Conservation (phyloP, 2,797 vertebrate genomes). For the Pseudochirops cupreus region DNA sequence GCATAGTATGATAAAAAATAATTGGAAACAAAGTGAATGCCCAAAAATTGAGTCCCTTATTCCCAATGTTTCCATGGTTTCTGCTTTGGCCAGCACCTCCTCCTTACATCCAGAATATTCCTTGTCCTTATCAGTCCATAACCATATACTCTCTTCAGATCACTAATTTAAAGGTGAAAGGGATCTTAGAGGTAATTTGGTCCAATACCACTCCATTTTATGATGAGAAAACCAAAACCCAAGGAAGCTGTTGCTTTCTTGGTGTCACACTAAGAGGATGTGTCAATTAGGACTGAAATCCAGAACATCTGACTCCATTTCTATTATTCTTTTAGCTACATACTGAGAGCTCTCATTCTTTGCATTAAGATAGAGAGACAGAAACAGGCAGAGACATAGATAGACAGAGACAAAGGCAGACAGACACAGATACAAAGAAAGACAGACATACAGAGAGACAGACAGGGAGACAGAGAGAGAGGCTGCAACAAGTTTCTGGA, state of each 20-base stretch:
- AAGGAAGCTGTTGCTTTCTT: background rate
- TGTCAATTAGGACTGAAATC: background rate
- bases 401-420: background rate
- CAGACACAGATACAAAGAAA: background rate
- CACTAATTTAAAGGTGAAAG: background rate
- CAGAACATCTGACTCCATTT: background rate
- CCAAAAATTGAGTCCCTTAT: background rate
- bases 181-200: background rate
- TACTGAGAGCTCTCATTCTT: background rate
- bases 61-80: background rate
- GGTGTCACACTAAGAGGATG: background rate
- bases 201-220: background rate
- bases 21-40: background rate
- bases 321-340: background rate
- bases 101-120: background rate
- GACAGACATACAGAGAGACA: background rate
- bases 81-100: background rate
- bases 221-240: background rate
- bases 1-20: background rate
- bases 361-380: background rate
- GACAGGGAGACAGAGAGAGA: background rate
- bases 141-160: background rate
- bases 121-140: background rate
- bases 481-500: background rate
- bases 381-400: background rate